Base-by-base conservation (phyloP, 2,797 vertebrate species). In the Myotis myotis region DNA sequence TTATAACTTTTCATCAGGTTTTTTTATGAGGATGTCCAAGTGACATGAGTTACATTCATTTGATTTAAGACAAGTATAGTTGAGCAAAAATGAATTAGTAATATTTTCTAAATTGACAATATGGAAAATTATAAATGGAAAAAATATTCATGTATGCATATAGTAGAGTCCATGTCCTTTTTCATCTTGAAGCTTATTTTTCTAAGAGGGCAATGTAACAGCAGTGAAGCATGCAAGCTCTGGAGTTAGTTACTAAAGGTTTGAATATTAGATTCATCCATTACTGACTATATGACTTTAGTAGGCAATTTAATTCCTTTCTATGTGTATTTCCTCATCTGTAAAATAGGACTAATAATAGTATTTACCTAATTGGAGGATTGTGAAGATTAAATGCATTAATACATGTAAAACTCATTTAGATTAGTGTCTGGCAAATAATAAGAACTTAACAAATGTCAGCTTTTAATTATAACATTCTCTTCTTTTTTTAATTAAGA, bases 21-120 rank as follows among this genome's bases (percentile, higher is more conserved):
- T 47, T 97, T 96, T 92, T 7, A 3, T 86, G 71, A 92, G 78
- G 38, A 36, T 91, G n/a, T 92, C 17, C 9, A 86, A 10, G 33
- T 88, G 53, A 66, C 0, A 66, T 30, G 15, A 79, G 9, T 64
- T 70, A 36, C 51, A 55, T 70, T 95, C 83, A 75, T 76, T 92
- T 92, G 55, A 92, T 85, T 68, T 90, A 83, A 86, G 36, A 60
- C 22, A 68, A 47, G 4, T 84, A 25, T 68, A 85, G n/a, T 64
- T 96, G 80, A 78, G 28, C 28, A 82, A 51, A 74, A 79, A 55
- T 89, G 44, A 88, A 84, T 91, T 85, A n/a, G 23, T 68, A 82
- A 30, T 72, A 20, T 88, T 88, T 94, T 93, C 30, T 95, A 78
- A 95, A 47, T 71, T 85, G 72, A 36, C 19, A 81, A 6, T 80